phyloP scores from a whole-genome alignment of 1,140 invertebrate genomes.

The roundworm (Caenorhabditis elegans) region DNA sequence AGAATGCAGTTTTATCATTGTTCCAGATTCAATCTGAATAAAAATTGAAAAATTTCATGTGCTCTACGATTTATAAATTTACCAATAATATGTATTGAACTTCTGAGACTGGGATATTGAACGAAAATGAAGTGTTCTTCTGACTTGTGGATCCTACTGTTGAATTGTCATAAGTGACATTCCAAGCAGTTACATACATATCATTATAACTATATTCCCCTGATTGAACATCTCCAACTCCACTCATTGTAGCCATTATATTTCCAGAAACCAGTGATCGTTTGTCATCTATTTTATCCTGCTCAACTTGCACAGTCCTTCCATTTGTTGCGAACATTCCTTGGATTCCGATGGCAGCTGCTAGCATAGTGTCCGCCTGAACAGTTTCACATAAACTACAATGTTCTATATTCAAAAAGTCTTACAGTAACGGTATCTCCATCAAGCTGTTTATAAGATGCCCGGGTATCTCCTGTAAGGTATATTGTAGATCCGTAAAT shows the following conservation, averaged over 20 bases:
- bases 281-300: not conserved
- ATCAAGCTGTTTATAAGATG: not conserved
- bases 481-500: conserved; percentile 1
- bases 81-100: not conserved
- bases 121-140: not conserved
- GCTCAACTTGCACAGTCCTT: not conserved
- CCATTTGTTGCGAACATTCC: not conserved
- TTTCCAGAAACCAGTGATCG: conserved; percentile 4
- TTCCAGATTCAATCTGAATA: not conserved
- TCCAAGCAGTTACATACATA: conserved; percentile 21
- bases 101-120: not conserved
- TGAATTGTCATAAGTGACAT: conserved; percentile 8
- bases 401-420: not conserved
- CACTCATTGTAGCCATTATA: conserved; percentile 2
- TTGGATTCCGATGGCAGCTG: not conserved
- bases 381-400: not conserved
- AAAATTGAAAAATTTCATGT: too few species aligned
- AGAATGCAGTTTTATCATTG: not conserved
- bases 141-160: not conserved
- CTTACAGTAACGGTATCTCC: not conserved
- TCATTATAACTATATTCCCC: not conserved
- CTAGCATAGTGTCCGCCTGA: not conserved
- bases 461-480: not conserved
- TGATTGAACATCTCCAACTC: conserved; percentile 21
- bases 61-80: not conserved